Evolutionary conservation across 2,113 vertebrate genomes (phyloP).

Genomic region (Coryphaenoides rupestris): DNA sequence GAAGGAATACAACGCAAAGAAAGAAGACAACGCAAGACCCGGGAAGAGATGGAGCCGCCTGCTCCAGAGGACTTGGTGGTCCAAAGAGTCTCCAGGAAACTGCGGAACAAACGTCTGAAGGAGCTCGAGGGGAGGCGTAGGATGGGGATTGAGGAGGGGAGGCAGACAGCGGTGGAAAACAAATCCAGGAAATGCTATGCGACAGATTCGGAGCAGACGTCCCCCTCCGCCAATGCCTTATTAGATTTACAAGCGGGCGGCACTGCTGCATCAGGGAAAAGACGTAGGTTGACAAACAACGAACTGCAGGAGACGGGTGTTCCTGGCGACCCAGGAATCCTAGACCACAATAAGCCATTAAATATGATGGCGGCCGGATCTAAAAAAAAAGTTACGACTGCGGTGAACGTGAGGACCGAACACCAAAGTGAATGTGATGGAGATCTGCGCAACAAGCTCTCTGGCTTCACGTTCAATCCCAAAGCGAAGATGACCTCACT

Average conservation of each 20-base stretch:
- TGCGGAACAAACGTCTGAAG: constrained; percentile 38
- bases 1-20: no score
- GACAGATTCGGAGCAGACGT: constrained; percentile 1
- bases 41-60: not conserved
- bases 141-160: not conserved
- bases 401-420: not conserved
- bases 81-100: constrained; percentile 50
- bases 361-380: not conserved
- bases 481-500: constrained; percentile 44
- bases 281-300: not conserved
- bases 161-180: not conserved
- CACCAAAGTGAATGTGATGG: not conserved
- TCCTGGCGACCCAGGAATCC: not conserved
- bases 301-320: no score
- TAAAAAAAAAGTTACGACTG: not conserved
- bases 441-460: constrained; percentile 43
- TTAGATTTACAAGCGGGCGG: constrained; percentile 15
- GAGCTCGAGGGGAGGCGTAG: constrained; percentile 9
- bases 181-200: not conserved
- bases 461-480: constrained; percentile 60
- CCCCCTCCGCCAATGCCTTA: not conserved
- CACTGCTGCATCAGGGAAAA: constrained; percentile 25
- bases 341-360: not conserved
- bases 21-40: not conserved
- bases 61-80: constrained; percentile 18